phyloP scores from a whole-genome alignment of 2,113 vertebrate species.

The Tenrec ecaudatus region DNA sequence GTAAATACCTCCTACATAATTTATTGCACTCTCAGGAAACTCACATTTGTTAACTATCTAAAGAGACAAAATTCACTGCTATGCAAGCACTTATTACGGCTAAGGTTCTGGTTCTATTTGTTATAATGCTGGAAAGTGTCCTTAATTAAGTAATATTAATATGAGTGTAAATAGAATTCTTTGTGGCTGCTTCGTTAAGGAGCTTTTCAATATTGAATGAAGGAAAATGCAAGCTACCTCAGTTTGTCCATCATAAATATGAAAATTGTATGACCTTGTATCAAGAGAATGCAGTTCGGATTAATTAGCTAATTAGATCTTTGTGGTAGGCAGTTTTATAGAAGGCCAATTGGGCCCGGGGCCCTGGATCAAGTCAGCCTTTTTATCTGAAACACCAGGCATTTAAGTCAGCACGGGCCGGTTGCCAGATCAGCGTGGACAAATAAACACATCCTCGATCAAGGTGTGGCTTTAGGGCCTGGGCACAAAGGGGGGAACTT shows the following conservation, averaged over 20 bases:
- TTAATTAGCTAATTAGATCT: slow-evolving; percentile 78
- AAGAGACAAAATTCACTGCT: slow-evolving; percentile 67
- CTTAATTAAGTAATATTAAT: slow-evolving; percentile 81
- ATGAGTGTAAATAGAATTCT: slow-evolving; percentile 71
- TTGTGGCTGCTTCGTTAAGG: slow-evolving; percentile 47
- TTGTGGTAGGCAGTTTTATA: slow-evolving; percentile 43
- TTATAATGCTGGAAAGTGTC: slow-evolving; percentile 79
- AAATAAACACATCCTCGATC: neutral
- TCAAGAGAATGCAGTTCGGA: slow-evolving; percentile 54
- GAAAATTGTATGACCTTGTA: slow-evolving; percentile 66
- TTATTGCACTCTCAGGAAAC: slow-evolving; percentile 58
- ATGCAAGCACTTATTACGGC: slow-evolving; percentile 54
- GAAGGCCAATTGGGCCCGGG: slow-evolving; percentile 45
- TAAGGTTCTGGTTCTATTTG: slow-evolving; percentile 66
- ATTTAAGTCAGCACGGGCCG: neutral
- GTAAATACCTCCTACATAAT: slow-evolving; percentile 78
- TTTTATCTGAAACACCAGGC: slow-evolving; percentile 40
- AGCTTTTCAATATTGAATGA: slow-evolving; percentile 81
- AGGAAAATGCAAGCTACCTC: slow-evolving; percentile 70
- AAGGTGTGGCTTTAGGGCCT: neutral
- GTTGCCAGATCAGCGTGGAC: neutral
- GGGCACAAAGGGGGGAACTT: neutral
- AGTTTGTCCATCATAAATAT: slow-evolving; percentile 73
- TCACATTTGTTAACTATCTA: slow-evolving; percentile 73
- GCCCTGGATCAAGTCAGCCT: neutral